Evolutionary conservation across 2,888 invertebrate genomes (phyloP).

Genomic region (Drosophila basisetae): DNA sequence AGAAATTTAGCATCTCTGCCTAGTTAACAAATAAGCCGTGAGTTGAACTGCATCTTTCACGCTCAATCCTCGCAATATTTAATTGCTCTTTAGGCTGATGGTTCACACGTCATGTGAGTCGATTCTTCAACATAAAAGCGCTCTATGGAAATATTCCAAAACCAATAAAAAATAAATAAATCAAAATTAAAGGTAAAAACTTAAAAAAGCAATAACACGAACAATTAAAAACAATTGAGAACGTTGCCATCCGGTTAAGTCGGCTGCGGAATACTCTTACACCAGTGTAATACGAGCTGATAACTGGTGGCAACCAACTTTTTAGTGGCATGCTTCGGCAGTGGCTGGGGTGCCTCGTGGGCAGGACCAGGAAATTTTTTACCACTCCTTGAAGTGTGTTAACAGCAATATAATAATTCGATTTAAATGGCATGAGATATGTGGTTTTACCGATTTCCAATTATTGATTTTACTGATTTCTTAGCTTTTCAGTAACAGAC

Average conservation of each 20-base stretch:
- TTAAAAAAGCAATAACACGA: neutral
- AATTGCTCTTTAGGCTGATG: constrained; percentile 25
- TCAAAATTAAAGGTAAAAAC: constrained; percentile 18
- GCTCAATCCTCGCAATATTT: neutral
- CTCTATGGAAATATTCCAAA: constrained; percentile 13
- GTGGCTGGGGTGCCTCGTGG: neutral
- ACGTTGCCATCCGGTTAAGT: neutral
- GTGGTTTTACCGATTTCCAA: neutral
- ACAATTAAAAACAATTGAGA: neutral
- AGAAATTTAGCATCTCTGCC: neutral
- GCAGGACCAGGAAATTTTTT: too few species aligned
- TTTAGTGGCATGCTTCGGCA: neutral
- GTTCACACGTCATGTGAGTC: constrained; percentile 29
- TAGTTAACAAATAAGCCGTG: neutral
- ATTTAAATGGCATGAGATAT: neutral
- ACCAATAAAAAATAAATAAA: constrained; percentile 28
- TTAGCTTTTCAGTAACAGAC: too few species aligned
- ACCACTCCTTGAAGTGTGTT: too few species aligned
- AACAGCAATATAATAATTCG: too few species aligned
- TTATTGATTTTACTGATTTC: neutral
- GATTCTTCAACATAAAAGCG: neutral
- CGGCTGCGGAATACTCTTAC: neutral
- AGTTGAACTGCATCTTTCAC: neutral
- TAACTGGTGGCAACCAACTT: neutral
- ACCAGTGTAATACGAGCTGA: too few species aligned